Evolutionary conservation across 2,113 vertebrate genomes (phyloP), one percentile per base, ranked within the genome.

Genomic region (Sebastes fasciatus): DNA sequence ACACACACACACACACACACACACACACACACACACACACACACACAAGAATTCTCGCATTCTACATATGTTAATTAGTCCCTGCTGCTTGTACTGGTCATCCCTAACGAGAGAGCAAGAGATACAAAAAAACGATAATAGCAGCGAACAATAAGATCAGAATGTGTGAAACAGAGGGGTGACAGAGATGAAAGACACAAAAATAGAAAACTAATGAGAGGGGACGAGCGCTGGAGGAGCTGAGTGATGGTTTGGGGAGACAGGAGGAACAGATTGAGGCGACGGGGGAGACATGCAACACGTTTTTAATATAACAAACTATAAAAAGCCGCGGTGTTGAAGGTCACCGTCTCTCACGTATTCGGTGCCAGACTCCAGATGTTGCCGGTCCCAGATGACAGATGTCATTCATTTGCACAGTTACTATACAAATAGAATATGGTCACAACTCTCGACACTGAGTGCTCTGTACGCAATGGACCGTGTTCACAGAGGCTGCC

Each of bases 61-160:
- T 85, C 49, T 71, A 85, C 80, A 87, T 82, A 73, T 88, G 65
- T 77, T 87, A 79, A 86, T 85, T 85, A 85, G 77, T 74, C 26
- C 79, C 76, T 71, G 42, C 61, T 81, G 85, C 63, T 64, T 74
- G 45, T 14, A 62, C n/a, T 61, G 64, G 61, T 86, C 52, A 80
- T 58, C 58, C 34, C 45, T 14, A 57, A 49, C 1, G 23, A 65
- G 40, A 57, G 40, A 26, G 49, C 14, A 57, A 71, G 63, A 67
- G 13, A 70, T 7, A 58, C 14, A 70, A 72, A 89, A 71, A 45
- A 23, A 57, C 34, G 54, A 75, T 43, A 34, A 45, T 46, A 67
- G 54, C 2, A 61, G 81, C 61, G 84, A 87, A 54, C 8, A 62
- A 74, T 55, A 11, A 80, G 12, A 66, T 12, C 54, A 45, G 74